Conservation (phyloP, 1,140 invertebrate genomes). For the Panulirus ornatus region DNA sequence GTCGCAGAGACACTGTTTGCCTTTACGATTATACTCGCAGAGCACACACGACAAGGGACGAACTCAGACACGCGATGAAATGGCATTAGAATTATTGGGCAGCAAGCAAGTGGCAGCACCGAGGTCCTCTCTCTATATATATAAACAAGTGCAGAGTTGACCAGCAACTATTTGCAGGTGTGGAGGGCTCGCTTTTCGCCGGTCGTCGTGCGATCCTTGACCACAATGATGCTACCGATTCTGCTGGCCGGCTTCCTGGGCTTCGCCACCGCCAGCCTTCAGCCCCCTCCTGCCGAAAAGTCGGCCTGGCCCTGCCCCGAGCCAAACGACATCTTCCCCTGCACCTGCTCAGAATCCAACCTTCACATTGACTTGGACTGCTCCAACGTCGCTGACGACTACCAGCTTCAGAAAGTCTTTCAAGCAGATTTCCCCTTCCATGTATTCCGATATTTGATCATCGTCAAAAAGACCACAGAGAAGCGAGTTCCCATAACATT, state of each 20-base stretch:
- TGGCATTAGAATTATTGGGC: not conserved
- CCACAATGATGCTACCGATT: not conserved
- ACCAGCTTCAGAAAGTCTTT: not conserved
- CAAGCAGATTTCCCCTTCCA: slow-evolving; percentile 28
- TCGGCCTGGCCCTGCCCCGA: slow-evolving; percentile 19
- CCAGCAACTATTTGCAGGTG: not conserved
- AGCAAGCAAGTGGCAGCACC: not conserved
- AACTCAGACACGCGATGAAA: no score
- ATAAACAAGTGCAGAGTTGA: not conserved
- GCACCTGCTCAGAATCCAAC: not conserved
- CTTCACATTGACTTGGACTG: slow-evolving; percentile 24
- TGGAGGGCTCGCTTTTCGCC: no score
- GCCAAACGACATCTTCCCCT: slow-evolving; percentile 1
- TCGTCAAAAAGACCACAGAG: not conserved
- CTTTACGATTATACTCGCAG: no score
- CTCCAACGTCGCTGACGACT: not conserved
- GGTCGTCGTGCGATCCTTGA: slow-evolving; percentile 1
- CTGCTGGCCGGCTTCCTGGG: not conserved
- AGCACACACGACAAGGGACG: no score
- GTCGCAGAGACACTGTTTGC: no score
- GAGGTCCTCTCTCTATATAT: no score
- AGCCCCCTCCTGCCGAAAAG: not conserved
- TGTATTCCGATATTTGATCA: not conserved
- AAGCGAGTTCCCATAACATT: not conserved
- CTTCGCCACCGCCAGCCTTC: not conserved